A percentile compares a stretch with the other conserved stretches of the same genome.
Evolutionary conservation across 1,140 invertebrate species (phyloP).

Genomic region (Cephus cinctus): DNA sequence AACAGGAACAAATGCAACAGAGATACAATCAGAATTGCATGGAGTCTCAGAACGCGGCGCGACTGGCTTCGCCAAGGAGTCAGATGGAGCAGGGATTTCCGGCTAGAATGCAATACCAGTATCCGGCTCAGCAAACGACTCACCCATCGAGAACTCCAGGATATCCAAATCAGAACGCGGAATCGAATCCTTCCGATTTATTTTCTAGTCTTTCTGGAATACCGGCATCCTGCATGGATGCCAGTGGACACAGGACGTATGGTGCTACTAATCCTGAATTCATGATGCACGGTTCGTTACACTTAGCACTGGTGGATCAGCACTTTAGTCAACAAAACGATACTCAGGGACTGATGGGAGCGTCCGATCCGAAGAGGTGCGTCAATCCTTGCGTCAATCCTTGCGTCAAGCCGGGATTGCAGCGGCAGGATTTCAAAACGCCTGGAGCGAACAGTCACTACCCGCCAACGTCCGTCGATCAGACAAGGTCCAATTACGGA

Average conservation of each 20-base stretch:
- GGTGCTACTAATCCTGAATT: constrained; percentile 24
- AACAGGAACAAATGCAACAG: neutral
- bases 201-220: constrained; percentile 13
- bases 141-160: constrained; percentile 16
- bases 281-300: constrained; percentile 23
- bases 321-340: constrained; percentile 19
- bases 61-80: constrained; percentile 19
- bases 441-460: constrained; percentile 19
- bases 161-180: constrained; percentile 21
- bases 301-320: constrained; percentile 14
- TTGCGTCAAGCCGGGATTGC: too few relatives aligned
- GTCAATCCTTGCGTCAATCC: constrained; percentile 18
- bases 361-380: constrained; percentile 23
- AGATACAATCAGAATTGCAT: constrained; percentile 28
- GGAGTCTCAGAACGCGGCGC: constrained; percentile 21
- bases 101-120: constrained; percentile 22
- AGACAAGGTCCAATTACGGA: constrained; percentile 10
- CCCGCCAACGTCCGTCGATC: constrained; percentile 26
- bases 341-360: constrained; percentile 14
- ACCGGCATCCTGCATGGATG: constrained; percentile 21
- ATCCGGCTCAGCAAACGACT: constrained; percentile 17
- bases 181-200: constrained; percentile 21
- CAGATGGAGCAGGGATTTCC: constrained; percentile 24
- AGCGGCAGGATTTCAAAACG: constrained; percentile 25
- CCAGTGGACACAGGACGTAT: constrained; percentile 20